A percentile compares a stretch with the other conserved stretches of the same genome.
These are phyloP conservation scores for Acromyrmex charruanus DNA, from an alignment of 1,140 invertebrate genomes.

Conservation along the genomic window DNA sequence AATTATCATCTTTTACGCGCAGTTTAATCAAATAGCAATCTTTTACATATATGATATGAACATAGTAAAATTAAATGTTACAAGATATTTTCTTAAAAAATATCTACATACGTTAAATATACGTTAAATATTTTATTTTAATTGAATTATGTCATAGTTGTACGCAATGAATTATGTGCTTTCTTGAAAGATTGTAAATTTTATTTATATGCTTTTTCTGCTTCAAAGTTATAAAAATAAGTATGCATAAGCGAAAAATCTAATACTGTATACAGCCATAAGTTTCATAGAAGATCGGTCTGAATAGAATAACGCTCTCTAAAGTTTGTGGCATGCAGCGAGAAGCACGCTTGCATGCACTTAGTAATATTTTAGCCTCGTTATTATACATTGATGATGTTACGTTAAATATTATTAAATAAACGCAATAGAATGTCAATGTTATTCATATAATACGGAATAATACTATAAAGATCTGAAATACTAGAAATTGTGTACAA, in stretches of 20 bases:
- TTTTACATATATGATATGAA: background rate
- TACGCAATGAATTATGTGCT: background rate
- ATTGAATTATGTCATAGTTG: background rate
- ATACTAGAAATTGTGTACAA: conserved; percentile 4
- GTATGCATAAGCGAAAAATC: conserved; percentile 18
- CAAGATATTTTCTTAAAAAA: background rate
- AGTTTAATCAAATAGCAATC: background rate
- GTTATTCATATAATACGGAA: background rate
- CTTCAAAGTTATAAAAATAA: background rate
- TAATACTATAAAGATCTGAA: background rate
- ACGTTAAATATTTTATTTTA: background rate
- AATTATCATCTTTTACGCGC: background rate
- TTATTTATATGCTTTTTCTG: background rate
- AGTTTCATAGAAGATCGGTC: conserved; percentile 36
- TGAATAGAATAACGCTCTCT: conserved; percentile 23
- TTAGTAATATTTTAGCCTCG: conserved; percentile 25
- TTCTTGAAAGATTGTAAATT: conserved; percentile 4
- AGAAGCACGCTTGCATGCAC: conserved; percentile 6
- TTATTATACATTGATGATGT: conserved; percentile 16
- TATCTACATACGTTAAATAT: background rate
- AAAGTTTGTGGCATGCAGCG: conserved; percentile 42
- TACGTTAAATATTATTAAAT: conserved; percentile 33
- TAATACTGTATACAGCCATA: conserved; percentile 41
- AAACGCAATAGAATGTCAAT: background rate
- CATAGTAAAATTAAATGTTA: background rate